phyloP scores from a whole-genome alignment of 2,113 vertebrate species.

The Empidonax alnorum region DNA sequence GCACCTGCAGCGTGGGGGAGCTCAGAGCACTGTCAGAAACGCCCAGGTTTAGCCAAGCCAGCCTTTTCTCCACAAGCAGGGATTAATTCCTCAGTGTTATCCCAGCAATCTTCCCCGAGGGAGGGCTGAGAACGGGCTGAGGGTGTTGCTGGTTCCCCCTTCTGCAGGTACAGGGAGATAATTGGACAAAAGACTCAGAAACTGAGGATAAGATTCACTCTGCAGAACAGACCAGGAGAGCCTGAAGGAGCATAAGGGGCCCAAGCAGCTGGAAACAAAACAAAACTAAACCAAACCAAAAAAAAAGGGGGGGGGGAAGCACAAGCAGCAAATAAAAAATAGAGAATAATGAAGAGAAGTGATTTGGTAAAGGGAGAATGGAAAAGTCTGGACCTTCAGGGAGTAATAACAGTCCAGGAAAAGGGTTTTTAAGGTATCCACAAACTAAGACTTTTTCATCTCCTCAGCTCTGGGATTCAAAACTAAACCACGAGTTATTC shows the following conservation, averaged over 20 bases:
- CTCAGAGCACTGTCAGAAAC: neutral
- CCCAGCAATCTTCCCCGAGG: neutral
- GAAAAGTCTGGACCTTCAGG: neutral
- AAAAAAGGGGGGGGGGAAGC: no score
- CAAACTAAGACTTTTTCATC: neutral
- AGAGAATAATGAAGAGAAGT: neutral
- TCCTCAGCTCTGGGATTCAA: neutral
- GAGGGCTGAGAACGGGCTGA: neutral
- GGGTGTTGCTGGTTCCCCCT: neutral
- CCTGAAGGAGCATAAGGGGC: neutral
- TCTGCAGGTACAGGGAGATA: slow-evolving; percentile 8
- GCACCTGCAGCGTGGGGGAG: neutral
- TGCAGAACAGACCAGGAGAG: neutral
- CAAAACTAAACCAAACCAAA: no score
- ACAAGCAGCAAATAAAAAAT: neutral
- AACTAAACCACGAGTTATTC: neutral
- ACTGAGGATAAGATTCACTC: neutral
- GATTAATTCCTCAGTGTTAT: neutral
- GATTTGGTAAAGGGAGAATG: neutral
- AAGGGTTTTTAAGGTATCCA: neutral
- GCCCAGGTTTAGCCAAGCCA: neutral
- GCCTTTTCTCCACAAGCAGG: neutral
- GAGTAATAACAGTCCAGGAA: neutral
- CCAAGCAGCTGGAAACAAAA: neutral
- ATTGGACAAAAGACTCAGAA: slow-evolving; percentile 40